These are phyloP conservation scores for Clusia tigrina DNA, from an alignment of 2,888 invertebrate species.

Conservation along the genomic window DNA sequence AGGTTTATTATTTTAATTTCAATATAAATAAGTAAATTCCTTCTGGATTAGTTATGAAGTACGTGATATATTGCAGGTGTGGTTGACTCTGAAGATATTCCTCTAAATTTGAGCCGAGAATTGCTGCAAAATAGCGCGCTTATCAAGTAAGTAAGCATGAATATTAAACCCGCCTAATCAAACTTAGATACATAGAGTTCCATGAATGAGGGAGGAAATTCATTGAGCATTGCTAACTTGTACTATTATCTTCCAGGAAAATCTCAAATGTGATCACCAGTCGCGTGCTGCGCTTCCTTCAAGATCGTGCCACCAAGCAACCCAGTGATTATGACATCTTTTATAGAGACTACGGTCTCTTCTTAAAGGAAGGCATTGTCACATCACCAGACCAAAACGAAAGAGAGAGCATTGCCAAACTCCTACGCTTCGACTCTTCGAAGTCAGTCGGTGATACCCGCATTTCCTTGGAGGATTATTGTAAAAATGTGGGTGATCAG, in stretches of 20 bases:
- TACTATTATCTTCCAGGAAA: constrained; percentile 68
- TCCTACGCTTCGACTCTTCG: constrained; percentile 93
- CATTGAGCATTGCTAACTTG: background rate
- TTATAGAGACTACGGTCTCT: constrained; percentile 90
- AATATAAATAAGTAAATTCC: constrained; percentile 57
- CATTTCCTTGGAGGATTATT: constrained; percentile 84
- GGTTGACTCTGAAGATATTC: constrained; percentile 98
- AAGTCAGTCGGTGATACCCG: constrained; percentile 73
- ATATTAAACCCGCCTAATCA: background rate
- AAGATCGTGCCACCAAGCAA: constrained; percentile 86
- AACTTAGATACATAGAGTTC: background rate
- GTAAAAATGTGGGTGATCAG: constrained; percentile 74
- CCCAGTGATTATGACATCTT: constrained; percentile 82
- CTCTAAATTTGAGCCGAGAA: constrained; percentile 94
- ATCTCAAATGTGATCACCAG: constrained; percentile 84
- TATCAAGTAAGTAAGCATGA: constrained; percentile 69
- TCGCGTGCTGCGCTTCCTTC: constrained; percentile 82
- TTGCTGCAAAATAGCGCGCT: constrained; percentile 91
- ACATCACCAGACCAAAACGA: constrained; percentile 80
- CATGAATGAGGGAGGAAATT: background rate
- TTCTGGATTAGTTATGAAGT: constrained; percentile 2
- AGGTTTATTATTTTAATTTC: constrained; percentile 62
- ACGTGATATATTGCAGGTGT: constrained; percentile 69
- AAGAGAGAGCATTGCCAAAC: constrained; percentile 90
- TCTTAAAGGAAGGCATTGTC: constrained; percentile 95